Base-by-base conservation (phyloP, 1,140 invertebrate genomes). In the Saccostrea cuccullata region DNA sequence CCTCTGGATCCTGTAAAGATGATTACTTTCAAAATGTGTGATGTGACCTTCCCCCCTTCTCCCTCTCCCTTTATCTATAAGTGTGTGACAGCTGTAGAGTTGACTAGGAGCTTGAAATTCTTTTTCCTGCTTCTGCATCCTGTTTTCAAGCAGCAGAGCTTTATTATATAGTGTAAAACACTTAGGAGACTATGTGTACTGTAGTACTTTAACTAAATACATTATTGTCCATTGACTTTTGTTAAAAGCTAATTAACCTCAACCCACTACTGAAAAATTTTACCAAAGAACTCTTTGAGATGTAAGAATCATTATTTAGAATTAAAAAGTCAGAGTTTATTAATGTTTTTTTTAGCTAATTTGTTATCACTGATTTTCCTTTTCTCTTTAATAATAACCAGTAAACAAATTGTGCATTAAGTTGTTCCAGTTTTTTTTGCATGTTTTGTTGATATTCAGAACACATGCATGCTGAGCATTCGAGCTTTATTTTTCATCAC, bases 371-470 rank as follows among this genome's bases (percentile, higher is more conserved):
- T 47, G 47, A 47, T 47, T 47, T 67, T 67, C 20, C 30, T 67
- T 67, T 20, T 67, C 17, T 67, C 60, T 23, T 67, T 67, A 20
- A 20, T 67, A 20, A 20, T 67, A 67, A 67, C 23, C 60, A 67
- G 60, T 67, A 20, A 67, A 67, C 20, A n/a, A 67, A 20, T n/a
- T 67, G 8, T 67, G 23, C 20, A 23, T 67, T n/a, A 1, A 67
- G 60, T 23, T 67, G 60, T n/a, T 67, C 23, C 15, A n/a, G 17
- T 67, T n/a, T n/a, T 64, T 64, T 17, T 73, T 26, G 67, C 67
- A 26, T 73, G 67, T 73, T 73, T 73, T 73, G 23, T 73, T 26
- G 67, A 26, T 73, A 73, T 9, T 73, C 67, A 73, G 67, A 73
- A 73, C 67, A 73, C 67, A 13, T 15, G 67, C 67, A 73, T 73